phyloP scores from a whole-genome alignment of 2,888 invertebrate genomes.

The Sinopyrophorus schimmeli region DNA sequence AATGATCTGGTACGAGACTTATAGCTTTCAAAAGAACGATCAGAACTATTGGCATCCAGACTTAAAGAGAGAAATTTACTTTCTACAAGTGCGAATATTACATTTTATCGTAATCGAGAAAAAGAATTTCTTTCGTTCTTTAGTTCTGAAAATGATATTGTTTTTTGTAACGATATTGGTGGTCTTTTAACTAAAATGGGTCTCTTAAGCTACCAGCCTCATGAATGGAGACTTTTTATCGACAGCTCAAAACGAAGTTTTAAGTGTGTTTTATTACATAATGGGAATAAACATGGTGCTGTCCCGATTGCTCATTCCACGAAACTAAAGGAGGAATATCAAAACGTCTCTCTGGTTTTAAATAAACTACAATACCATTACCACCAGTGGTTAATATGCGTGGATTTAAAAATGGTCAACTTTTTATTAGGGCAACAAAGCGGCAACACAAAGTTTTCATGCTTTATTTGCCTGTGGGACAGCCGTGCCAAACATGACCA shows the following conservation, averaged over 20 bases:
- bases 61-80: background rate
- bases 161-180: conserved; percentile 12
- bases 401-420: conserved; percentile 26
- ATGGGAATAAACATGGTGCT: conserved; percentile 18
- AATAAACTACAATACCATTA: conserved; percentile 14
- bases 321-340: conserved; percentile 16
- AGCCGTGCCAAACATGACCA: background rate
- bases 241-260: conserved; percentile 17
- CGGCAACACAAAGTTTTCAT: conserved; percentile 5
- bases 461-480: conserved; percentile 31
- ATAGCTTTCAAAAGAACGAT: too few relatives aligned
- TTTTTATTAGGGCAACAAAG: conserved; percentile 24
- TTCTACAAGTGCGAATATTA: background rate
- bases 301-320: conserved; percentile 23
- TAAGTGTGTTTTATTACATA: conserved; percentile 15
- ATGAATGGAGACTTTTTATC: conserved; percentile 13
- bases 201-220: background rate
- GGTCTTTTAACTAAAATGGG: conserved; percentile 7
- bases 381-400: conserved; percentile 18
- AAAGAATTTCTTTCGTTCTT: conserved; percentile 13
- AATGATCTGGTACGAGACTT: background rate
- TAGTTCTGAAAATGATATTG: conserved; percentile 3
- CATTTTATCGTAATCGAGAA: background rate
- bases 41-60: background rate
- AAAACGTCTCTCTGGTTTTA: background rate